These are phyloP conservation scores for Aspidoscelis tigris DNA, from an alignment of 2,113 vertebrate species.

Conservation along the genomic window DNA sequence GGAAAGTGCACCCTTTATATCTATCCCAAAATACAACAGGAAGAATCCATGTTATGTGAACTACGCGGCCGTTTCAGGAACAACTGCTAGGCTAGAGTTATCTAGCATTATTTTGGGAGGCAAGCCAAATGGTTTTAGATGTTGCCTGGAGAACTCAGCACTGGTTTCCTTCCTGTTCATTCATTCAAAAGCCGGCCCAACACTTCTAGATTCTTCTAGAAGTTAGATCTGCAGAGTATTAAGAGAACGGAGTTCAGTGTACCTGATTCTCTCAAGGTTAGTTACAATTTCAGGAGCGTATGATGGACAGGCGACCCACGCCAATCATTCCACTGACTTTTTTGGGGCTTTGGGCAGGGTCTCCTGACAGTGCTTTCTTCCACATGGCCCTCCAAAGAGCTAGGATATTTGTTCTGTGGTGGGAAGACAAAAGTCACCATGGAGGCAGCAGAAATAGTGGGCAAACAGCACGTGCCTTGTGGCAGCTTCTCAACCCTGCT, in stretches of 20 bases:
- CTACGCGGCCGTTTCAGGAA: slow-evolving; percentile 8
- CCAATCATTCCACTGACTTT: too few species aligned
- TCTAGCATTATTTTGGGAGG: slow-evolving; percentile 3
- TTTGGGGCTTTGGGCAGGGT: too few species aligned
- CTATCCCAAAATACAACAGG: slow-evolving; percentile 7
- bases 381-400: too few species aligned
- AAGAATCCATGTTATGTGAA: neutral
- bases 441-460: too few species aligned
- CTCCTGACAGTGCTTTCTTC: too few species aligned
- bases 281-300: too few species aligned
- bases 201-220: neutral
- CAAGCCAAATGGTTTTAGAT: neutral
- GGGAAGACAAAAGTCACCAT: too few species aligned
- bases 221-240: neutral
- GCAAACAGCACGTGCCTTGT: too few species aligned
- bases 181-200: neutral
- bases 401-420: too few species aligned
- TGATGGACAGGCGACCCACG: too few species aligned
- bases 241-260: too few species aligned
- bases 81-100: slow-evolving; percentile 20
- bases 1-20: neutral
- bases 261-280: neutral
- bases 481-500: too few species aligned
- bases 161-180: neutral
- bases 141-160: neutral